Base-by-base conservation (phyloP, 2,113 vertebrate genomes). In the Caranx ignobilis region DNA sequence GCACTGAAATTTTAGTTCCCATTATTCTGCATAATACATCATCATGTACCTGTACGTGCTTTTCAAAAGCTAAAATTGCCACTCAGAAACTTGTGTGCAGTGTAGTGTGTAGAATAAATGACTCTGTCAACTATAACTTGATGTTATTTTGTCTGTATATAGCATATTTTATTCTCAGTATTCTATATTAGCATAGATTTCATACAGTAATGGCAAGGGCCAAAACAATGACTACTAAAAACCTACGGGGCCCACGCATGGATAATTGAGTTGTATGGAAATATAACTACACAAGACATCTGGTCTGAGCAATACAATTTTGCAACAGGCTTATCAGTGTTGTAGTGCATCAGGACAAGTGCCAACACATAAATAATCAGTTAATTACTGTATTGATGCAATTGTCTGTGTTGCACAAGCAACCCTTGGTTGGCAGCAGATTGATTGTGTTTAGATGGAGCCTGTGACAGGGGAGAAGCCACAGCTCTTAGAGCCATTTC, bases 401-500 rank as follows among this genome's bases (percentile, higher is more conserved):
- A 61, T 89, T 87, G 91, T 93, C 79, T 84, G 72, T 10, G 39
- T 84, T 67, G 77, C 65, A 68, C 48, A 69, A 75, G 78, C 85
- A 84, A 80, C 69, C 63, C 70, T 19, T 83, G 32, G 82, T 79
- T 80, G 82, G 71, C 69, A 93, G 60, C 73, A 15, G 79, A 60
- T 48, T 78, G 73, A 73, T 68, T 70, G 74, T 91, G 78, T 92
- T 90, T 81, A 82, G 71, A 84, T 48, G 21, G 47, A 70, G 82
- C 64, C 4, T 1, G 74, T 85, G 89, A 89, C 77, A 72, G 73
- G 32, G 43, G 71, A 71, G 75, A 78, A 60, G 68, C 79, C 86
- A 86, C 86, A 84, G 87, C 92, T 93, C 90, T 90, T 82, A 90
- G 87, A 94, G 90, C 94, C 90, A 89, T 96, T 96, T 96, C 94